Percentiles rank a stretch among this genome's conserved stretches.
Evolutionary conservation across 2,113 vertebrate species (phyloP).

Genomic region (Cephalopholis sonnerati): DNA sequence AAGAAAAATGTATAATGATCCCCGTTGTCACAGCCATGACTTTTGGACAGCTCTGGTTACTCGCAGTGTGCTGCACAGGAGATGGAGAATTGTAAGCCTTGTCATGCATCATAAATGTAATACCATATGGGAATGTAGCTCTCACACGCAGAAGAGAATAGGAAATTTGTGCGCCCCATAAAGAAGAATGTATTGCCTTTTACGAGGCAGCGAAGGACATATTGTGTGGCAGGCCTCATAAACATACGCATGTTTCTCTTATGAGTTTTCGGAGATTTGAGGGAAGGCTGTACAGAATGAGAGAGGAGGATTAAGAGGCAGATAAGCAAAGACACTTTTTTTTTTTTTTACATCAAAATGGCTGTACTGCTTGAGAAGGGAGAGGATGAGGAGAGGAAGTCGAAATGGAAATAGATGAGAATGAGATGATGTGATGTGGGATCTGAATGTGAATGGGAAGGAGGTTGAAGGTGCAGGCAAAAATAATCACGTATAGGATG

Average conservation of each 20-base stretch:
- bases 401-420: conserved; percentile 59
- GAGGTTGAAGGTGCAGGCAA: conserved; percentile 64
- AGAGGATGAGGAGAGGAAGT: conserved; percentile 35
- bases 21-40: conserved; percentile 72
- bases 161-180: conserved; percentile 57
- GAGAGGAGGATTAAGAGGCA: conserved; percentile 57
- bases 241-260: conserved; percentile 69
- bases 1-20: conserved; percentile 74
- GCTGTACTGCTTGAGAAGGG: conserved; percentile 46
- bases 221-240: conserved; percentile 64
- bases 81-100: conserved; percentile 69
- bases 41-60: conserved; percentile 75
- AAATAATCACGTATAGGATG: conserved; percentile 72
- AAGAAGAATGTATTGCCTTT: conserved; percentile 62
- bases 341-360: conserved; percentile 69
- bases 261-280: conserved; percentile 58
- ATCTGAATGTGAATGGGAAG: conserved; percentile 69
- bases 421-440: conserved; percentile 63
- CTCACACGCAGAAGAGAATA: conserved; percentile 50
- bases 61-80: conserved; percentile 54
- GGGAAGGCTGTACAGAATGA: conserved; percentile 54
- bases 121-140: conserved; percentile 67
- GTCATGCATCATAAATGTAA: conserved; percentile 79
- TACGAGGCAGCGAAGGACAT: conserved; percentile 59
- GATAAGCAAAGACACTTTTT: conserved; percentile 51